phyloP scores from a whole-genome alignment of 1,140 invertebrate genomes.

The Nebria ingens region DNA sequence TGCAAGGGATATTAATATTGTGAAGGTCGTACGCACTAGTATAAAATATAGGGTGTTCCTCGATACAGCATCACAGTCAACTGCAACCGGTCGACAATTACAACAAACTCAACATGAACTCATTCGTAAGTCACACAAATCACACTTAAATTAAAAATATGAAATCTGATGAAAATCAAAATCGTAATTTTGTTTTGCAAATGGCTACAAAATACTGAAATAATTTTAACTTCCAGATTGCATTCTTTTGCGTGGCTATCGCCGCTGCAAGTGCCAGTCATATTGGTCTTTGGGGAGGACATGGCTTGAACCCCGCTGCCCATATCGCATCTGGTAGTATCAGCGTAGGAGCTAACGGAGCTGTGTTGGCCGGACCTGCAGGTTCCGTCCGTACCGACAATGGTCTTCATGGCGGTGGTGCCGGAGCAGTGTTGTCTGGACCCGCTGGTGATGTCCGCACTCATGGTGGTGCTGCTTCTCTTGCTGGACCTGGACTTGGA shows the following conservation, averaged over 20 bases:
- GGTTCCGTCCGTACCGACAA: neutral
- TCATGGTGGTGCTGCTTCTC: neutral
- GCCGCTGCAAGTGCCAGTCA: neutral
- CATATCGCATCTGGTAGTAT: neutral
- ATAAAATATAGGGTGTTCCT: neutral
- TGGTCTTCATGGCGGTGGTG: neutral
- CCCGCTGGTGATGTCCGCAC: neutral
- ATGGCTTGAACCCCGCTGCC: neutral
- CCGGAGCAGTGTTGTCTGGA: neutral
- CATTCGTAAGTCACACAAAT: neutral
- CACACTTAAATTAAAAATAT: no score
- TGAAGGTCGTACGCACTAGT: neutral
- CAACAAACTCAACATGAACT: slow-evolving; percentile 1
- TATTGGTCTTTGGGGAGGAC: neutral
- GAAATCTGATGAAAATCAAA: no score
- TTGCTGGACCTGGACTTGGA: slow-evolving; percentile 4
- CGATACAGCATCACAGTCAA: neutral
- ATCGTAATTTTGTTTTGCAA: no score
- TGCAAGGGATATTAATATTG: neutral
- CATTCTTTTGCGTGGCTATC: neutral
- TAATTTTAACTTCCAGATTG: no score
- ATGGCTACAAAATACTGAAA: no score
- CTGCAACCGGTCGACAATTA: neutral
- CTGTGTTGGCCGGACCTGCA: neutral
- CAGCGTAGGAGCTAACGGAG: neutral